Evolutionary conservation across 2,113 vertebrate species (phyloP).

Genomic region (Serilophus lunatus): DNA sequence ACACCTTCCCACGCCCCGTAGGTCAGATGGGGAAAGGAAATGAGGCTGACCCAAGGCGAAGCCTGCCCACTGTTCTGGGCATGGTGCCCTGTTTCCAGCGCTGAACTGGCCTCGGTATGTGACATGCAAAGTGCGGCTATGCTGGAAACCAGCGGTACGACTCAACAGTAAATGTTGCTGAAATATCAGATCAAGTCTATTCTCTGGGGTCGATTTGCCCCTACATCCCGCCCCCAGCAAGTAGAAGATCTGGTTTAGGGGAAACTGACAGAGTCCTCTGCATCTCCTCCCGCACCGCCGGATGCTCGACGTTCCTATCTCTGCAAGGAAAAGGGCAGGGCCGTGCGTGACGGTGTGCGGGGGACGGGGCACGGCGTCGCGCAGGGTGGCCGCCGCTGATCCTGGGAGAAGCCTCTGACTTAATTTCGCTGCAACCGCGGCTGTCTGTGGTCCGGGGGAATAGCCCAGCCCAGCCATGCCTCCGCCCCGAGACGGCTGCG

Average conservation of each 20-base stretch:
- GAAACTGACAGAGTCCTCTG: neutral
- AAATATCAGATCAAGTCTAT: no score
- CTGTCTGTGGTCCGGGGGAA: neutral
- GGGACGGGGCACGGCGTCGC: neutral
- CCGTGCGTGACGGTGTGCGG: neutral
- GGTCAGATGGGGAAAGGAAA: neutral
- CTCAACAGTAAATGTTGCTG: neutral
- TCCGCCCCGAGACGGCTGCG: neutral
- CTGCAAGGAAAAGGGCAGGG: neutral
- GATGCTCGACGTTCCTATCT: neutral
- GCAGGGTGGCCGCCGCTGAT: no score
- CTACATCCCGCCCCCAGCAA: neutral
- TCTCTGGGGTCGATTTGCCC: neutral
- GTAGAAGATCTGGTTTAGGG: neutral
- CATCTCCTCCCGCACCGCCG: no score
- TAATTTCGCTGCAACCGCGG: neutral
- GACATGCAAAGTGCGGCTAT: fast-evolving
- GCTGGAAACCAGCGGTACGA: neutral
- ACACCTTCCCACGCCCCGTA: neutral
- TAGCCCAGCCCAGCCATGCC: neutral
- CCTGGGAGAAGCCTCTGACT: neutral
- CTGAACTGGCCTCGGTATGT: neutral
- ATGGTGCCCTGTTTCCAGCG: neutral
- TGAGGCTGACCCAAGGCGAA: neutral
- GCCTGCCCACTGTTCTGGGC: neutral